Percentiles rank a stretch among this genome's conserved stretches.
These are phyloP conservation scores for Cantharis nigra DNA, from an alignment of 2,888 invertebrate species.

Conservation along the genomic window DNA sequence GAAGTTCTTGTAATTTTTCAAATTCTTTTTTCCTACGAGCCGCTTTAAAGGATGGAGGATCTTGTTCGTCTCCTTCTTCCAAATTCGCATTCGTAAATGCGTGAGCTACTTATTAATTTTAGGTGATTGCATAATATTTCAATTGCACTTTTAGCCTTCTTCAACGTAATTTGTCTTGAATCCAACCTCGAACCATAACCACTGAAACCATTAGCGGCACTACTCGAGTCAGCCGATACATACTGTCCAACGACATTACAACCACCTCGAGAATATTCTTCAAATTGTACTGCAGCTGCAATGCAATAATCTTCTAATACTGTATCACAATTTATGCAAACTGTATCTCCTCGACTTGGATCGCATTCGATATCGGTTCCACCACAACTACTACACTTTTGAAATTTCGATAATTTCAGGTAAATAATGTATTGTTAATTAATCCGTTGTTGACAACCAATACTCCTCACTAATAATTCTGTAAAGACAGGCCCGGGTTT, in stretches of 20 bases:
- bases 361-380: slow-evolving; percentile 94
- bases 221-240: slow-evolving; percentile 86
- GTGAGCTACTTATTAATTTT: slow-evolving; percentile 85
- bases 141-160: slow-evolving; percentile 86
- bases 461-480: too few relatives aligned
- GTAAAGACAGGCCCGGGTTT: too few relatives aligned
- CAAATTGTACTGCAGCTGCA: slow-evolving; percentile 95
- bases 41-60: slow-evolving; percentile 93
- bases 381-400: slow-evolving; percentile 85
- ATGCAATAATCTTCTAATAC: slow-evolving; percentile 96
- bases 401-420: slow-evolving; percentile 61
- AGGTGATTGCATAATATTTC: slow-evolving; percentile 85
- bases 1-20: slow-evolving; percentile 25
- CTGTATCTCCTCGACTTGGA: slow-evolving; percentile 90
- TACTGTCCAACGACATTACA: slow-evolving; percentile 92
- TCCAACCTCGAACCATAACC: slow-evolving; percentile 80
- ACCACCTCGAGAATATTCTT: slow-evolving; percentile 88
- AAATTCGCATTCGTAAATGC: slow-evolving; percentile 97
- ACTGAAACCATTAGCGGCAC: slow-evolving; percentile 78
- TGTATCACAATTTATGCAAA: slow-evolving; percentile 94
- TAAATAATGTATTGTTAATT: too few relatives aligned
- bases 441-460: too few relatives aligned
- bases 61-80: slow-evolving; percentile 82
- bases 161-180: slow-evolving; percentile 89
- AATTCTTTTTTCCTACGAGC: slow-evolving; percentile 78